Evolutionary conservation across 2,797 vertebrate species (phyloP), one percentile per base, ranked within the genome.

Genomic region (Distichodus sexfasciatus): DNA sequence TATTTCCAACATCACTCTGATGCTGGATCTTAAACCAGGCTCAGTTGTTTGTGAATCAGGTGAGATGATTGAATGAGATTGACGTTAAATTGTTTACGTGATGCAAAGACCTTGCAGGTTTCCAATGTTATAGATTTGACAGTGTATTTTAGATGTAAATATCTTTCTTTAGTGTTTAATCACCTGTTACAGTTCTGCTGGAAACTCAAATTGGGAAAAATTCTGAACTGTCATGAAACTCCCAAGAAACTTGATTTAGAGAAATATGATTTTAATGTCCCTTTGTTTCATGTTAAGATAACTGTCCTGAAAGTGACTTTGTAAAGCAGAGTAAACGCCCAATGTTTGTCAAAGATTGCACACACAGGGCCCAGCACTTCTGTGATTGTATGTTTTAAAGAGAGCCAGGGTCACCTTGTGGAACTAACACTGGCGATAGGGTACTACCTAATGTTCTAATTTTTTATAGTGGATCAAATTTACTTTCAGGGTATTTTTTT

Each of bases 11-110:
- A 93, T 99, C 84, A 97, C 94, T 72, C 94, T 98, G 94, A 97
- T 98, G 96, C 83, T 99, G 80, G 97, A 99, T 76, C 90, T 99
- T 68, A 96, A 95, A 79, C 97, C 97, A 0, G 96, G 97, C 24
- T 94, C 94, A 0, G 72, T 98, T 46, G 96, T 99, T 62, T 99
- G 97, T 17, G 97, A 99, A 85, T 98, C 96, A 54, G 97, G 23
- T 59, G 8, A 68, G 74, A 57, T 7, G 5, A 6, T 40, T 17
- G 6, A 53, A 23, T 33, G 2, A 15, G 36, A 12, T n/a, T n/a
- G n/a, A n/a, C n/a, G n/a, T n/a, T n/a, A n/a, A n/a, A n/a, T n/a
- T n/a, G n/a, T n/a, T n/a, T n/a, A n/a, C n/a, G n/a, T n/a, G n/a
- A n/a, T n/a, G n/a, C n/a, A n/a, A n/a, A n/a, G n/a, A n/a, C n/a